phyloP scores from a whole-genome alignment of 2,797 vertebrate genomes.

The Enteromius treurensis region DNA sequence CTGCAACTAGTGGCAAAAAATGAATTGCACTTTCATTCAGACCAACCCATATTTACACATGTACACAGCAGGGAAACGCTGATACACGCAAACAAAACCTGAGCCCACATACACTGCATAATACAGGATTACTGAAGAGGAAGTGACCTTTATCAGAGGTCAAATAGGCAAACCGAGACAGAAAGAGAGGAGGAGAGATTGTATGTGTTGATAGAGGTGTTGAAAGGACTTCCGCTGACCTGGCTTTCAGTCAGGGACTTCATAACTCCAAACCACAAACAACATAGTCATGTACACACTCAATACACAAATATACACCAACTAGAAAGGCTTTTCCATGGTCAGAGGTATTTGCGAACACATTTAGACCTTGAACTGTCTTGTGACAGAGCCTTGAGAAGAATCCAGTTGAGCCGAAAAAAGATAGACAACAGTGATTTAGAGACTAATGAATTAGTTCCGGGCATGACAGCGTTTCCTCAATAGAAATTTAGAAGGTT shows the following conservation, averaged over 20 bases:
- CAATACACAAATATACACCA: constrained; percentile 15
- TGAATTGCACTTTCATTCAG: too few species aligned
- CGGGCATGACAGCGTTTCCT: not conserved
- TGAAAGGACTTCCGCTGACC: constrained; percentile 33
- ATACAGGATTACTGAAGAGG: constrained; percentile 23
- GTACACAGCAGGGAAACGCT: not conserved
- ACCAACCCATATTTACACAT: not conserved
- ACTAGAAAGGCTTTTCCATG: constrained; percentile 6
- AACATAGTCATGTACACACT: constrained; percentile 8
- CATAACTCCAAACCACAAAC: constrained; percentile 12
- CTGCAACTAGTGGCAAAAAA: too few species aligned
- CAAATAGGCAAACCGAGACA: constrained; percentile 15
- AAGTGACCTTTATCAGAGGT: constrained; percentile 40
- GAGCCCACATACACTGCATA: constrained; percentile 22
- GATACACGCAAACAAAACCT: constrained; percentile 29
- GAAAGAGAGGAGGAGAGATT: constrained; percentile 16
- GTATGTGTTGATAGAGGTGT: constrained; percentile 34
- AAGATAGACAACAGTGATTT: constrained; percentile 6
- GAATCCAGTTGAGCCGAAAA: not conserved
- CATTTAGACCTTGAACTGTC: not conserved
- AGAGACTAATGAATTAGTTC: constrained; percentile 9
- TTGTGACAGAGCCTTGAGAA: not conserved
- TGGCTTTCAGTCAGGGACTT: not conserved
- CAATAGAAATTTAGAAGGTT: constrained; percentile 12
- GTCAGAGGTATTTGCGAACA: constrained; percentile 1